Evolutionary conservation across 2,797 vertebrate species (phyloP).

Genomic region (Ctenochaetus hawaiiensis): DNA sequence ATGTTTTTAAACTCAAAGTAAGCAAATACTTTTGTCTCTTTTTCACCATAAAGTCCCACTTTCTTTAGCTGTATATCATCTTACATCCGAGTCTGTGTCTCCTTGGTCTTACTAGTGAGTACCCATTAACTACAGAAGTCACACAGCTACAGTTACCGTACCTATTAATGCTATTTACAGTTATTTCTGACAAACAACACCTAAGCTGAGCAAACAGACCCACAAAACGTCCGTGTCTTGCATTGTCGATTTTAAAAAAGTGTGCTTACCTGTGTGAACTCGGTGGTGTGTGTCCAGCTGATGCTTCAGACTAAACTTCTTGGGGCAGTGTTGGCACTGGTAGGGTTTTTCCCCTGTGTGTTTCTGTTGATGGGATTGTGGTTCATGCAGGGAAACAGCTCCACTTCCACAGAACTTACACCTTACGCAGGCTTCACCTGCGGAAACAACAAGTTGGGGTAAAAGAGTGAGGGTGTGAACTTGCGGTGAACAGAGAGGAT

Average conservation of each 20-base stretch:
- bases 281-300: conserved; percentile 90
- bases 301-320: conserved; percentile 90
- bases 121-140: too few species aligned
- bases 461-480: conserved; percentile 39
- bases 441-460: neutral
- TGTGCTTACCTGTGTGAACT: conserved; percentile 88
- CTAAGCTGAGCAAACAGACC: neutral
- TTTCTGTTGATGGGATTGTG: conserved; percentile 74
- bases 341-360: conserved; percentile 81
- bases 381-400: conserved; percentile 61
- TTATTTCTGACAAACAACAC: neutral
- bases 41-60: neutral
- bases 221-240: neutral
- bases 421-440: conserved; percentile 57
- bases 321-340: conserved; percentile 86
- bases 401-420: conserved; percentile 71
- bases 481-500: neutral
- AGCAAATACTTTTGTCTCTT: neutral
- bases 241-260: neutral
- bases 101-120: neutral
- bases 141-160: neutral
- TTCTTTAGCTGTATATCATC: too few species aligned
- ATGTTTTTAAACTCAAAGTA: neutral
- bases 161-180: neutral
- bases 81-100: too few species aligned